Base-by-base conservation (phyloP, 2,797 vertebrate species). In the Catharus ustulatus region DNA sequence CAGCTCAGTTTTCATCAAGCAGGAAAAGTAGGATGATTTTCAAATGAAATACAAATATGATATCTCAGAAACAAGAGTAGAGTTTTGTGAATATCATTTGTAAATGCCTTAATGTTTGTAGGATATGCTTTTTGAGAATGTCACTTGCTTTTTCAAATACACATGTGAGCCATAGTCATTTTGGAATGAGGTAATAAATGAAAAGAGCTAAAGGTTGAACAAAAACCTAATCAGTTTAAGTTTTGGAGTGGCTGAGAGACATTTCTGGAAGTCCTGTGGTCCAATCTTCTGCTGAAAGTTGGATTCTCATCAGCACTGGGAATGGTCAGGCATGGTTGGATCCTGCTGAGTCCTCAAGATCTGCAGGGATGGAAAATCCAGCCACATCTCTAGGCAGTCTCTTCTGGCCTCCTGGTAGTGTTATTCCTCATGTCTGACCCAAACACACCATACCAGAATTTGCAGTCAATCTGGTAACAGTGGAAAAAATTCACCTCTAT, bases 351-450 rank as follows among this genome's bases (percentile, higher is more conserved):
- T 46, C 51, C 40, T 66, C 38, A 73, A 68, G 40, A 66, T 18
- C 18, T 40, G 24, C 24, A 62, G 32, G 71, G 24, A 48, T 10
- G 19, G 22, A 42, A 83, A 59, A 90, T 21, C 27, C 48, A 76
- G 52, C 42, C 5, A 1, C 2, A 7, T 45, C 58, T 54, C 43
- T 45, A 63, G 24, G 17, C 32, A 71, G 24, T 32, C 40, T 54
- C 30, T 11, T 34, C 63, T 10, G 19, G 20, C 18, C 36, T 72
- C 45, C 13, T 21, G 22, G 19, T 0, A 59, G 7, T 0, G 0
- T 15, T 67, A 36, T 17, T 77, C 30, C n/a, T 77, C 17, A 5
- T 1, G 0, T 26, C 62, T 68, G 66, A 86, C 6, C 30, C 7
- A 0, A 72, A 30, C 54, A 77, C 19, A 40, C 2, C 6, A 0